A percentile compares a stretch with the other conserved stretches of the same genome.
These are phyloP conservation scores for Rhinopomastus cyanomelas DNA, from an alignment of 2,113 vertebrate genomes.

Conservation along the genomic window DNA sequence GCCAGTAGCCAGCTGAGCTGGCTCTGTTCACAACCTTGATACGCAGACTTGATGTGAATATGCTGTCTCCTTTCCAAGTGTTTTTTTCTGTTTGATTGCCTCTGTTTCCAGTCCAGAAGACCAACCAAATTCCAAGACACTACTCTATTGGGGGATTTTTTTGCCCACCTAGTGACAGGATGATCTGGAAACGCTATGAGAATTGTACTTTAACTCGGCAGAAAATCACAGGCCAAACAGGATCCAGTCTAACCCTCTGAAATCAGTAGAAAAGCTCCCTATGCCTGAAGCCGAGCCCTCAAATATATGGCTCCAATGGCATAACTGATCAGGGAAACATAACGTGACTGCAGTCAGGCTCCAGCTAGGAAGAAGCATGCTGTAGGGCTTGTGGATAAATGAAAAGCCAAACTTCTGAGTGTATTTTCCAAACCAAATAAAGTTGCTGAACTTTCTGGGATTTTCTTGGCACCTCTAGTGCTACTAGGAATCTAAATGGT, in stretches of 20 bases:
- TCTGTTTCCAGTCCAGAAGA: conserved; percentile 11
- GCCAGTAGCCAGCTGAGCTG: conserved; percentile 32
- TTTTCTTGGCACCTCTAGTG: conserved; percentile 41
- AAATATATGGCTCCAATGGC: neutral
- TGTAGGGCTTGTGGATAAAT: neutral
- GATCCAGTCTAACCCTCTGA: neutral
- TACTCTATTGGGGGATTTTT: neutral
- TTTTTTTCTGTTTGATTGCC: neutral
- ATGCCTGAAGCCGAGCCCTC: neutral
- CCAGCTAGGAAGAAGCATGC: conserved; percentile 2
- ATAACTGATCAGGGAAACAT: neutral
- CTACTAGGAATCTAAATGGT: conserved; percentile 50
- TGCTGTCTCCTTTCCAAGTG: neutral
- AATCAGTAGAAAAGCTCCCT: neutral
- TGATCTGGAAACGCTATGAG: conserved; percentile 25
- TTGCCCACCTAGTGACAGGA: conserved; percentile 8
- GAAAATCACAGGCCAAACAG: neutral
- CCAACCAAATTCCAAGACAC: neutral
- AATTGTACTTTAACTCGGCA: conserved; percentile 2
- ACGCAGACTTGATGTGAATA: conserved; percentile 23
- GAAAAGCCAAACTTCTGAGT: conserved; percentile 25
- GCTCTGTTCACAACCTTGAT: conserved; percentile 12
- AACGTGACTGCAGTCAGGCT: conserved; percentile 15
- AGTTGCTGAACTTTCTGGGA: conserved; percentile 36
- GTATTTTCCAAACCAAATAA: conserved; percentile 50